These are phyloP conservation scores for Cyclophora punctaria DNA, from an alignment of 2,888 invertebrate species.

Conservation along the genomic window DNA sequence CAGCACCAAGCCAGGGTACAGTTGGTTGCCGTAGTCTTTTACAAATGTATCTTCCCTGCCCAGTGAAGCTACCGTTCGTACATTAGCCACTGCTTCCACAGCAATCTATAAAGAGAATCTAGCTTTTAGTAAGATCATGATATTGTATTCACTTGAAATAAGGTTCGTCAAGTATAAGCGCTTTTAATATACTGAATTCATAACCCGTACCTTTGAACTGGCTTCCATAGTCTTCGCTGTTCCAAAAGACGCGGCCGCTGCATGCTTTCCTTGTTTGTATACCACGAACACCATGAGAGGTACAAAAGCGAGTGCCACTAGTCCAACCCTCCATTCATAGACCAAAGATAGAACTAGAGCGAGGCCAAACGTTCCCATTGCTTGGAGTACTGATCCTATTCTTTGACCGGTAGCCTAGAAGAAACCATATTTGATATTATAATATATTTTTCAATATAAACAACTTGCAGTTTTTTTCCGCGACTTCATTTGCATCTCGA, in stretches of 20 bases:
- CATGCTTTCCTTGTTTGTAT: constrained; percentile 79
- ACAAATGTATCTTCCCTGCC: constrained; percentile 82
- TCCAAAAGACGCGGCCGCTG: constrained; percentile 78
- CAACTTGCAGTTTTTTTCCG: no score
- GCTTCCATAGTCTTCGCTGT: constrained; percentile 81
- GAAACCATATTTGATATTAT: background rate
- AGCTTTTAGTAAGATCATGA: background rate
- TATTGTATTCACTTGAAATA: no score
- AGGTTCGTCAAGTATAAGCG: background rate
- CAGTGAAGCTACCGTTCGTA: constrained; percentile 84
- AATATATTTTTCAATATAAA: no score
- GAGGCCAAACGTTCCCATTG: constrained; percentile 79
- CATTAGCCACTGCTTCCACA: constrained; percentile 85
- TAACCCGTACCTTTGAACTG: constrained; percentile 78
- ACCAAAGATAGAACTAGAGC: constrained; percentile 79
- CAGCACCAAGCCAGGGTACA: constrained; percentile 75
- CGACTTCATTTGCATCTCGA: no score
- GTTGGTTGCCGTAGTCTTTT: constrained; percentile 74
- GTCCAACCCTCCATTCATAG: constrained; percentile 84
- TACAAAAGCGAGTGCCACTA: constrained; percentile 82
- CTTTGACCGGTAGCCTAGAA: constrained; percentile 85
- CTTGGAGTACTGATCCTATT: constrained; percentile 84
- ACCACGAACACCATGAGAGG: constrained; percentile 81
- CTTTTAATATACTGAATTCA: background rate
- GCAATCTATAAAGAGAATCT: constrained; percentile 67